Percentiles rank a stretch among this genome's conserved stretches.
Evolutionary conservation across 2,888 invertebrate genomes (phyloP).

Genomic region (Allolobophora icterica): DNA sequence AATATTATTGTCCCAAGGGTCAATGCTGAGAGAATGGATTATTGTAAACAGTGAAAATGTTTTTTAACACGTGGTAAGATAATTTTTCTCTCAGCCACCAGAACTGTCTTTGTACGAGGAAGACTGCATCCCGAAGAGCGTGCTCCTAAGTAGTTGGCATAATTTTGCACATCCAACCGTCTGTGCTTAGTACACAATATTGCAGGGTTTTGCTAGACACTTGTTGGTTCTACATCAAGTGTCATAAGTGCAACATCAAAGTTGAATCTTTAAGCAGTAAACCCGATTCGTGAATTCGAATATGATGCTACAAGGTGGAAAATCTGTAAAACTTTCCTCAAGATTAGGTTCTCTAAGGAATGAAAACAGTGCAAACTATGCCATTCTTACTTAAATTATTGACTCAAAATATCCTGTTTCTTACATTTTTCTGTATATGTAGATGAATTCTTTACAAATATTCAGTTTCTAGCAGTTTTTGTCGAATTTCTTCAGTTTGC

Average conservation of each 20-base stretch:
- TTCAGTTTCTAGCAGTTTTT: neutral
- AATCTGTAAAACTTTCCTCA: neutral
- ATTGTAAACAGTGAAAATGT: too few species aligned
- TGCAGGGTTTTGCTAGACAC: neutral
- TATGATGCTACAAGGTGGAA: neutral
- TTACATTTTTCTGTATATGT: neutral
- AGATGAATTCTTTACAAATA: neutral
- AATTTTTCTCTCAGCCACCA: neutral
- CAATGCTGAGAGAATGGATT: too few species aligned
- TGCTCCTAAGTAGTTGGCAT: neutral
- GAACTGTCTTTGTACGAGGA: neutral
- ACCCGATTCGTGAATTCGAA: neutral
- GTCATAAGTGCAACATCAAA: neutral
- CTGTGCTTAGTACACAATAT: neutral
- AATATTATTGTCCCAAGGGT: too few species aligned
- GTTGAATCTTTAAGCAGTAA: neutral
- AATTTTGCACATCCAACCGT: neutral
- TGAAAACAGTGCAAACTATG: neutral
- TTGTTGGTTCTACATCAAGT: too few species aligned
- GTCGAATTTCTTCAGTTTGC: neutral
- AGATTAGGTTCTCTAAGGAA: neutral
- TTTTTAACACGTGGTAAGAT: too few species aligned
- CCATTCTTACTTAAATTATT: neutral
- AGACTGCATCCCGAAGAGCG: neutral
- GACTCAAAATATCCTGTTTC: neutral